Evolutionary conservation across 2,797 vertebrate species (phyloP).

Genomic region (Fistularia tabacaria): DNA sequence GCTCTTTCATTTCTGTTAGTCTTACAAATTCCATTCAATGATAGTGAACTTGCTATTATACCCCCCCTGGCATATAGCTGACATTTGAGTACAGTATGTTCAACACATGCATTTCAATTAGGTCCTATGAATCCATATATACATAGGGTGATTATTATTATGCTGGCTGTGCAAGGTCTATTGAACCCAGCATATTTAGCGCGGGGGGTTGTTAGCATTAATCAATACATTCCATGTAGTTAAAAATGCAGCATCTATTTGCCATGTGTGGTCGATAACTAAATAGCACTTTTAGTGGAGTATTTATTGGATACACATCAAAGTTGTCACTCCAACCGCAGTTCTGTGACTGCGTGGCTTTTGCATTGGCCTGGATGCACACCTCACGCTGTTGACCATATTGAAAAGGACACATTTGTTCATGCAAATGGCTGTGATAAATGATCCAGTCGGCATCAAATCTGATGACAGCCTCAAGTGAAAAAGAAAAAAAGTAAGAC

Average conservation of each 20-base stretch:
- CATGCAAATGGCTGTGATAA: slow-evolving; percentile 29
- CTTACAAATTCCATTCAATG: slow-evolving; percentile 39
- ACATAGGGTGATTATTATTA: slow-evolving; percentile 30
- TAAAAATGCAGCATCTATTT: slow-evolving; percentile 41
- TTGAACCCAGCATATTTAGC: slow-evolving; percentile 33
- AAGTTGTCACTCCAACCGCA: slow-evolving; percentile 1
- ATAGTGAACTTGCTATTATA: slow-evolving; percentile 49
- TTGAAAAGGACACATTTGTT: slow-evolving; percentile 13
- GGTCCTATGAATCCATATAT: slow-evolving; percentile 35
- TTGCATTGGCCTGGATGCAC: slow-evolving; percentile 1
- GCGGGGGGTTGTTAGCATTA: slow-evolving; percentile 49
- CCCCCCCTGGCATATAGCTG: slow-evolving; percentile 30
- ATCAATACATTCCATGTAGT: slow-evolving; percentile 58
- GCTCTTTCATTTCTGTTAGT: slow-evolving; percentile 38
- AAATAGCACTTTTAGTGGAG: slow-evolving; percentile 24
- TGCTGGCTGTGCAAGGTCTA: slow-evolving; percentile 37
- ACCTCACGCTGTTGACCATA: slow-evolving; percentile 5
- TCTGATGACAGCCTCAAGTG: slow-evolving; percentile 21
- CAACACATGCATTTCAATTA: slow-evolving; percentile 44
- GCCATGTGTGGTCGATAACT: slow-evolving; percentile 33
- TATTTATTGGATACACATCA: slow-evolving; percentile 9
- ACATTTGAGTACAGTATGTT: slow-evolving; percentile 33
- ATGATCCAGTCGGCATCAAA: slow-evolving; percentile 15
- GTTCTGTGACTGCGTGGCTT: not conserved
- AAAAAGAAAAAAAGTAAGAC: slow-evolving; percentile 11